Conservation (phyloP, 1,140 invertebrate species). For the Melipona quadrifasciata region DNA sequence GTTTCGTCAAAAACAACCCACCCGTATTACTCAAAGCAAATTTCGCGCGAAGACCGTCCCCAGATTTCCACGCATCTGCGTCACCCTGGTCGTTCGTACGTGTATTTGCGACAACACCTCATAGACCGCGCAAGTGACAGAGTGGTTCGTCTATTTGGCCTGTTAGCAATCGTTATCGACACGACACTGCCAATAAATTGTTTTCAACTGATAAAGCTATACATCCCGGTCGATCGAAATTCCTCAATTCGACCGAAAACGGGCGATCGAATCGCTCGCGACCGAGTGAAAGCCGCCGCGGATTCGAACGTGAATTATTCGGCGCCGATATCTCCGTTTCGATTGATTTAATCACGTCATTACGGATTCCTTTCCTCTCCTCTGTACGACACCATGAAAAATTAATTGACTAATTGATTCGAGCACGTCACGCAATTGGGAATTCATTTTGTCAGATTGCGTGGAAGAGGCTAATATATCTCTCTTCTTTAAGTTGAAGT, state of each 20-base stretch:
- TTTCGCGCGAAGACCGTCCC: not conserved
- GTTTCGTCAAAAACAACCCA: not conserved
- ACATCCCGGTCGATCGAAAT: constrained; percentile 13
- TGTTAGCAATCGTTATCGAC: not conserved
- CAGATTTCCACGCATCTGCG: not conserved
- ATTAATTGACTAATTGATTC: not conserved
- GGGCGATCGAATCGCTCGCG: too few relatives aligned
- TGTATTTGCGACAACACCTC: not conserved
- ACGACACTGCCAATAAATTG: not conserved
- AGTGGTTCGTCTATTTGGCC: not conserved
- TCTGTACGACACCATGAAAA: not conserved
- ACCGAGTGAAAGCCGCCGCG: not conserved
- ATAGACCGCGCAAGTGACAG: not conserved
- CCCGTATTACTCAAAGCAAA: not conserved
- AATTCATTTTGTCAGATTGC: not conserved
- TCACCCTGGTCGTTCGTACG: not conserved
- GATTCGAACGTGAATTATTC: not conserved
- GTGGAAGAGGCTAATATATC: not conserved
- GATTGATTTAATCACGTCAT: not conserved
- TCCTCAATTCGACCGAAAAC: not conserved
- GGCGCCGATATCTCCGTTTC: not conserved
- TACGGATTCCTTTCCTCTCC: not conserved
- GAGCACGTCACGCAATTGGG: not conserved
- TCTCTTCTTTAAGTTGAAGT: not conserved
- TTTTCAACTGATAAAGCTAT: not conserved